Conservation (phyloP, 1,140 invertebrate species). For the Orius laevigatus region DNA sequence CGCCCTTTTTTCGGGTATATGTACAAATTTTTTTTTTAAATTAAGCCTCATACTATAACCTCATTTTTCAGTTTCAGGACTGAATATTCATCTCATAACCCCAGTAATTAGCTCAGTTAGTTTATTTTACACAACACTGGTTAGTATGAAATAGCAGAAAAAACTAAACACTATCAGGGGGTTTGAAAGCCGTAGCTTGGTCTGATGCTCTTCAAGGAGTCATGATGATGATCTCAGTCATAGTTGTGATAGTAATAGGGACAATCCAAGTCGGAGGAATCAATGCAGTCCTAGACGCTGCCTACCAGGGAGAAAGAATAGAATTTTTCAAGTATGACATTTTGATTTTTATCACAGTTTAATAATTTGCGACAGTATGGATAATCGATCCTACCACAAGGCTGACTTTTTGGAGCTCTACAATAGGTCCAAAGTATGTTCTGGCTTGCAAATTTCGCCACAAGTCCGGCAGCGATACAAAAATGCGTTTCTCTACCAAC, state of each 20-base stretch:
- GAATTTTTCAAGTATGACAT: conserved; percentile 46
- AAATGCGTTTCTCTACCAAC: conserved; percentile 1
- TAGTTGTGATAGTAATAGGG: conserved; percentile 48
- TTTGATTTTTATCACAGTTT: background rate
- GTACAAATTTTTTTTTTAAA: no score
- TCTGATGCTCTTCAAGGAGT: conserved; percentile 68
- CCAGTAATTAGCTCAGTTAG: conserved; percentile 19
- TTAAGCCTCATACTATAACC: no score
- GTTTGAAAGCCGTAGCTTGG: conserved; percentile 65
- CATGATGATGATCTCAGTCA: conserved; percentile 59
- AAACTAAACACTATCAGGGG: conserved; percentile 40
- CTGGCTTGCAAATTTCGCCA: background rate
- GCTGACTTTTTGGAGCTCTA: conserved; percentile 2
- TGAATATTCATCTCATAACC: conserved; percentile 20
- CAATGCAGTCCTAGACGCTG: conserved; percentile 33
- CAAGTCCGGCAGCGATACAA: conserved; percentile 1
- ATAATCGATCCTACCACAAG: background rate
- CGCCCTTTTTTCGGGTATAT: no score
- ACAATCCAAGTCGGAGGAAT: conserved; percentile 46
- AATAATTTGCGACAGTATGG: background rate
- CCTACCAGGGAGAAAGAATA: conserved; percentile 36
- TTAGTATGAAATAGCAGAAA: conserved; percentile 15
- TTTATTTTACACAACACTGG: conserved; percentile 23
- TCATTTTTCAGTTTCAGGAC: conserved; percentile 21
- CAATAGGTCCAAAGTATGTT: background rate